Conservation (phyloP, 1,140 invertebrate species). For the Homalodisca vitripennis region DNA sequence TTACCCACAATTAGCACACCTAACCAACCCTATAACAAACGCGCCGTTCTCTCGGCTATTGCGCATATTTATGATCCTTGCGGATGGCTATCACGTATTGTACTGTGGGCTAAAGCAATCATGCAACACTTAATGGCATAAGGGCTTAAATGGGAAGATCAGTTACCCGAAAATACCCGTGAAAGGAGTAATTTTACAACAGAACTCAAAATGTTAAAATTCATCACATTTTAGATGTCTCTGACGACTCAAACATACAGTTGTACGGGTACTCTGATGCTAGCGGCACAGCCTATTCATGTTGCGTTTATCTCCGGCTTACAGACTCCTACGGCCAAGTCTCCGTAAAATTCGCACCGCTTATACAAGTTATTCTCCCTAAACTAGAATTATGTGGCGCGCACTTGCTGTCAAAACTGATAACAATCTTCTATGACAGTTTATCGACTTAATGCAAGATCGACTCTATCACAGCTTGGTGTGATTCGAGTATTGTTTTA, state of each 20-base stretch:
- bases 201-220: not conserved
- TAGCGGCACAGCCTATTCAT: constrained; percentile 35
- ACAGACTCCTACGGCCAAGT: constrained; percentile 41
- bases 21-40: not conserved
- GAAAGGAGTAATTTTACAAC: not conserved
- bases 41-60: not conserved
- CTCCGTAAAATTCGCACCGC: constrained; percentile 48
- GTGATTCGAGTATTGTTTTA: constrained; percentile 36
- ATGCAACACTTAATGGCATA: not conserved
- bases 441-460: not conserved
- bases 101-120: not conserved
- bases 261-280: not conserved
- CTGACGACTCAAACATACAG: not conserved
- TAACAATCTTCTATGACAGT: constrained; percentile 3
- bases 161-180: not conserved
- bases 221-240: not conserved
- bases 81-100: not conserved
- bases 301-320: not conserved
- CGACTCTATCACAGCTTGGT: constrained; percentile 30
- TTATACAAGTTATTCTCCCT: constrained; percentile 45
- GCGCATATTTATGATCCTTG: not conserved
- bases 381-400: constrained; percentile 46
- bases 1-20: no score
- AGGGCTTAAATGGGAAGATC: not conserved
- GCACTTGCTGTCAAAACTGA: constrained; percentile 39